These are phyloP conservation scores for Orchesella flavescens DNA, from an alignment of 2,888 invertebrate genomes.

Conservation along the genomic window DNA sequence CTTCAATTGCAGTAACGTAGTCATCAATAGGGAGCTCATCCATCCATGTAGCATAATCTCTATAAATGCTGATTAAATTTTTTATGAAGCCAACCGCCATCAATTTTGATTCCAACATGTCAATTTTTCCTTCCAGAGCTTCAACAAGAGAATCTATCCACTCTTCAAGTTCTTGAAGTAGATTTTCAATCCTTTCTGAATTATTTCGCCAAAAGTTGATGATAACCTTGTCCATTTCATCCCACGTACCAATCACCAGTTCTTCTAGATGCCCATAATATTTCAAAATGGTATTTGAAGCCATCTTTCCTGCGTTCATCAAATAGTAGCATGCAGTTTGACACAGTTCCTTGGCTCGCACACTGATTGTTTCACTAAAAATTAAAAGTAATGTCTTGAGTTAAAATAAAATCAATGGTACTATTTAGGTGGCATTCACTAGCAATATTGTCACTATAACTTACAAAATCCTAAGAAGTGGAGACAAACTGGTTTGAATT, in stretches of 20 bases:
- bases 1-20: constrained; percentile 68
- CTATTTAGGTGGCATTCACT: too few species aligned
- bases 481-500: constrained; percentile 33
- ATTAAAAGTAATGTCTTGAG: not conserved
- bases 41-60: constrained; percentile 73
- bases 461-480: constrained; percentile 34
- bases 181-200: constrained; percentile 35
- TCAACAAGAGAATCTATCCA: constrained; percentile 63
- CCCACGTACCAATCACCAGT: constrained; percentile 64
- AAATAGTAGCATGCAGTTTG: constrained; percentile 28
- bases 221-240: constrained; percentile 57
- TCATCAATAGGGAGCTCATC: constrained; percentile 73
- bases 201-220: constrained; percentile 61
- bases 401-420: not conserved
- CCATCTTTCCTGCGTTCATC: constrained; percentile 26
- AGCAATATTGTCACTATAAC: too few species aligned
- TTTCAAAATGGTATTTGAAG: constrained; percentile 14
- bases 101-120: constrained; percentile 67
- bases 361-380: constrained; percentile 14
- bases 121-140: constrained; percentile 68
- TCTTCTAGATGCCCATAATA: constrained; percentile 66
- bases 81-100: constrained; percentile 68
- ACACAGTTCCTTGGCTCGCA: constrained; percentile 11
- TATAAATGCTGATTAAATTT: constrained; percentile 67
- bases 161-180: constrained; percentile 57